Percentiles rank a stretch among this genome's conserved stretches.
These are phyloP conservation scores for Tetramorium simillimum DNA, from an alignment of 1,140 invertebrate species.

Conservation along the genomic window DNA sequence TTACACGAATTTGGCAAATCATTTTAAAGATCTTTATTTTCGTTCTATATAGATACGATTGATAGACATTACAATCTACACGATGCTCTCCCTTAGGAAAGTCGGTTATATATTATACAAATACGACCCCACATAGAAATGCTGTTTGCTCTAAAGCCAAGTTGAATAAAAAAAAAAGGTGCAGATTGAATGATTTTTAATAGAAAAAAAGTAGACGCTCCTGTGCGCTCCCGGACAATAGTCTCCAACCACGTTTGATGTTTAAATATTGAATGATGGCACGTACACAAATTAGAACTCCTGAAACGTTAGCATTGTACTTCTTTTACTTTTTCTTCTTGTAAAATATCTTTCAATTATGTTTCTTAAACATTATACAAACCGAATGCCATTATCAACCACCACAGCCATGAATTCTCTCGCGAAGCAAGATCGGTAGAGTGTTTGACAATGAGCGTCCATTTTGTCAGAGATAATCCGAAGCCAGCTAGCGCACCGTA, in stretches of 20 bases:
- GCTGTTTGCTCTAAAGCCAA: constrained; percentile 76
- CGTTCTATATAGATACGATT: constrained; percentile 54
- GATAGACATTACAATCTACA: constrained; percentile 64
- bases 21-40: constrained; percentile 43
- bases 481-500: constrained; percentile 97
- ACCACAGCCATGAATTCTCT: constrained; percentile 96
- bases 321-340: not conserved
- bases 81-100: constrained; percentile 63
- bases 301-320: constrained; percentile 83
- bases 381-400: constrained; percentile 95
- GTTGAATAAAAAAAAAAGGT: constrained; percentile 63
- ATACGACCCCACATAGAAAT: constrained; percentile 79
- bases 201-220: constrained; percentile 95
- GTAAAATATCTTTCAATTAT: not conserved
- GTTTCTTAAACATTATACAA: constrained; percentile 77
- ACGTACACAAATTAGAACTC: constrained; percentile 94
- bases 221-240: constrained; percentile 93
- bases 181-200: constrained; percentile 83
- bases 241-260: constrained; percentile 95
- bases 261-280: constrained; percentile 95
- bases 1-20: constrained; percentile 65
- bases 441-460: constrained; percentile 97
- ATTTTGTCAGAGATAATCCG: constrained; percentile 96
- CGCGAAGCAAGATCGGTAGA: constrained; percentile 93
- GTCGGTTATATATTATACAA: constrained; percentile 77